These are phyloP conservation scores for Heliconius hermathena DNA, from an alignment of 1,140 invertebrate species.

Conservation along the genomic window DNA sequence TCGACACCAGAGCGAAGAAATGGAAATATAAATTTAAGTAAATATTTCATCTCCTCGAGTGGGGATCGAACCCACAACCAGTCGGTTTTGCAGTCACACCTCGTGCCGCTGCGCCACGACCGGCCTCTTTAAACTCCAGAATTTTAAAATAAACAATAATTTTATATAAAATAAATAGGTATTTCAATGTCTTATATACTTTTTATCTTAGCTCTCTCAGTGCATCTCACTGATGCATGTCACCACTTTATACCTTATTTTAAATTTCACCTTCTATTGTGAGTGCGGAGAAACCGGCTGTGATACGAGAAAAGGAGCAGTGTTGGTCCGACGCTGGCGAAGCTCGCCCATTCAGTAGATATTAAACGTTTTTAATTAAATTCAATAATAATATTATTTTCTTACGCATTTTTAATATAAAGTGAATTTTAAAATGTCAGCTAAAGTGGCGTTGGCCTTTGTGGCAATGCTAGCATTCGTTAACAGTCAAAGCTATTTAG, in stretches of 20 bases:
- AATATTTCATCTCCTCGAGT: too few species aligned
- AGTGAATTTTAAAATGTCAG: slow-evolving; percentile 52
- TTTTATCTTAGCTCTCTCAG: slow-evolving; percentile 58
- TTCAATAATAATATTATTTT: slow-evolving; percentile 14
- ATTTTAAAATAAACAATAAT: not conserved
- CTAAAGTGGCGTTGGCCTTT: slow-evolving; percentile 59
- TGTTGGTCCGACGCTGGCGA: slow-evolving; percentile 59
- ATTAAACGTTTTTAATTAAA: slow-evolving; percentile 34
- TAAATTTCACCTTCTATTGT: slow-evolving; percentile 81
- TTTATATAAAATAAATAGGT: not conserved
- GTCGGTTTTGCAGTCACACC: too few species aligned
- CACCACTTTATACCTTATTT: slow-evolving; percentile 74
- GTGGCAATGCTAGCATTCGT: slow-evolving; percentile 50
- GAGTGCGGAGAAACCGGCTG: slow-evolving; percentile 69
- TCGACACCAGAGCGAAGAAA: too few species aligned
- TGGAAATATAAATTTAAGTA: too few species aligned
- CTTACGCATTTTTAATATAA: not conserved
- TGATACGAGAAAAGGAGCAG: slow-evolving; percentile 73
- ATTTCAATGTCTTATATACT: not conserved
- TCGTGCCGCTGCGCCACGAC: too few species aligned
- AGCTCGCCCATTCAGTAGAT: slow-evolving; percentile 54
- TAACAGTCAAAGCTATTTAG: slow-evolving; percentile 65
- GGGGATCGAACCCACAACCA: too few species aligned
- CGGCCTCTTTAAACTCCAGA: too few species aligned
- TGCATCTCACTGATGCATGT: slow-evolving; percentile 74